A percentile compares a stretch with the other conserved stretches of the same genome.
Evolutionary conservation across 2,888 invertebrate genomes (phyloP).

Genomic region (Lasioglossum morio): DNA sequence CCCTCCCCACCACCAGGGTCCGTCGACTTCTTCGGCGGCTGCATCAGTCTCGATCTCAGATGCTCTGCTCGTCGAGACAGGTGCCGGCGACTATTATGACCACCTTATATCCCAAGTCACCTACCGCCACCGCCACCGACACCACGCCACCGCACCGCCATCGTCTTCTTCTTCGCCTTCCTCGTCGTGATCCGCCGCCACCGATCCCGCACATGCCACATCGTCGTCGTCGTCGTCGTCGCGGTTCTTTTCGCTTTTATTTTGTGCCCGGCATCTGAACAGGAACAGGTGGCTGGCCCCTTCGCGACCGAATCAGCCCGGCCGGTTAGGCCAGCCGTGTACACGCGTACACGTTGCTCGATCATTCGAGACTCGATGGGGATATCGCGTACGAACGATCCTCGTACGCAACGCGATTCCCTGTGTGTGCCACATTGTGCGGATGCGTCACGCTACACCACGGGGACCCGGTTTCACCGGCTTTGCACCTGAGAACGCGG

Average conservation of each 20-base stretch:
- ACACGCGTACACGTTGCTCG: neutral
- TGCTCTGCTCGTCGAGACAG: conserved; percentile 71
- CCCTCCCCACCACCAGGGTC: conserved; percentile 3
- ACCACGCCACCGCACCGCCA: conserved; percentile 29
- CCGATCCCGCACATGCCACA: conserved; percentile 70
- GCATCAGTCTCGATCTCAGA: conserved; percentile 68
- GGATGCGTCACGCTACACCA: conserved; percentile 49
- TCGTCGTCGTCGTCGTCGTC: conserved; percentile 48
- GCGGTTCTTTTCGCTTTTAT: conserved; percentile 65
- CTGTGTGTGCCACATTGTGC: neutral
- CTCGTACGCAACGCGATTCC: neutral
- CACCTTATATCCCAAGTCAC: conserved; percentile 70
- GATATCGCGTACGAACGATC: neutral
- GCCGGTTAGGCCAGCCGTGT: conserved; percentile 19
- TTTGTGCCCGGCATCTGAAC: conserved; percentile 64
- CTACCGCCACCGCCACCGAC: conserved; percentile 57
- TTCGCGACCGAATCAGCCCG: conserved; percentile 41
- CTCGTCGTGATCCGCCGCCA: conserved; percentile 27
- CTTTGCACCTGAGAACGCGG: conserved; percentile 23
- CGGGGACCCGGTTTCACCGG: conserved; percentile 48
- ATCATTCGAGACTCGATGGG: too few relatives aligned
- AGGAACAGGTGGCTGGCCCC: conserved; percentile 73
- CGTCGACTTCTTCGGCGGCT: conserved; percentile 55
- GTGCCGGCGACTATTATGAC: conserved; percentile 74
- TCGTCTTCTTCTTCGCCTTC: conserved; percentile 21